phyloP scores from a whole-genome alignment of 2,797 vertebrate genomes.

The Furcifer pardalis region DNA sequence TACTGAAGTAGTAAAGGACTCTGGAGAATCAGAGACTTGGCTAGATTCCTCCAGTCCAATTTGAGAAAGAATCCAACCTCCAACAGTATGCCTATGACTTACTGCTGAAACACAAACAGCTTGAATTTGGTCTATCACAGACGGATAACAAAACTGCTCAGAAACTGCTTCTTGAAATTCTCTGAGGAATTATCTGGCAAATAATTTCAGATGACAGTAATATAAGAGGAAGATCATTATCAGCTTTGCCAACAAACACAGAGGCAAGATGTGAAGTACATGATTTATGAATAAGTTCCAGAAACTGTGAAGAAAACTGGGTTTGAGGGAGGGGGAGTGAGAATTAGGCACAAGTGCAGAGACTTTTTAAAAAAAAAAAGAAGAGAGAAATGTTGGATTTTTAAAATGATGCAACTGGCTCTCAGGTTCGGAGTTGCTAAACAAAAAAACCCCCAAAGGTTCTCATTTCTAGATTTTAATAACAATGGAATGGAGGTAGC shows the following conservation, averaged over 20 bases:
- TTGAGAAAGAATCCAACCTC: slow-evolving; percentile 30
- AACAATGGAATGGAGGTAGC: neutral
- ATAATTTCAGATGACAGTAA: slow-evolving; percentile 41
- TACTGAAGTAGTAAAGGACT: neutral
- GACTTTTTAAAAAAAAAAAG: too few relatives aligned
- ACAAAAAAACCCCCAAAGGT: too few relatives aligned
- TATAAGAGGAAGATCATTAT: neutral
- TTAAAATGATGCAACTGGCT: too few relatives aligned
- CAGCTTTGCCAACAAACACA: slow-evolving; percentile 21
- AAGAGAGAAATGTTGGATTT: too few relatives aligned
- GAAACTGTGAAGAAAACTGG: slow-evolving; percentile 1
- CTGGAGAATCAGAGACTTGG: neutral
- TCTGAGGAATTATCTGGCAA: slow-evolving; percentile 30
- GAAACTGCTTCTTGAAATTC: slow-evolving; percentile 39
- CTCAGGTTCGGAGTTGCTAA: too few relatives aligned
- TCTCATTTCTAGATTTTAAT: neutral
- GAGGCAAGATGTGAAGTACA: slow-evolving; percentile 9
- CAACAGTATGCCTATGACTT: neutral
- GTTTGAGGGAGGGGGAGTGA: neutral
- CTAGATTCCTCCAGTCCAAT: neutral
- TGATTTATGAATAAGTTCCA: slow-evolving; percentile 11
- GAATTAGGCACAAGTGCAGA: neutral
- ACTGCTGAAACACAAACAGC: neutral
- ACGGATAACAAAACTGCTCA: slow-evolving; percentile 39
- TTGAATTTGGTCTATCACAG: slow-evolving; percentile 47